Percentiles rank a stretch among this genome's conserved stretches.
Evolutionary conservation across 30 jellyfish, hydroid and myxozoan species (phyloP).

Genomic region (Aurelia coerulea): DNA sequence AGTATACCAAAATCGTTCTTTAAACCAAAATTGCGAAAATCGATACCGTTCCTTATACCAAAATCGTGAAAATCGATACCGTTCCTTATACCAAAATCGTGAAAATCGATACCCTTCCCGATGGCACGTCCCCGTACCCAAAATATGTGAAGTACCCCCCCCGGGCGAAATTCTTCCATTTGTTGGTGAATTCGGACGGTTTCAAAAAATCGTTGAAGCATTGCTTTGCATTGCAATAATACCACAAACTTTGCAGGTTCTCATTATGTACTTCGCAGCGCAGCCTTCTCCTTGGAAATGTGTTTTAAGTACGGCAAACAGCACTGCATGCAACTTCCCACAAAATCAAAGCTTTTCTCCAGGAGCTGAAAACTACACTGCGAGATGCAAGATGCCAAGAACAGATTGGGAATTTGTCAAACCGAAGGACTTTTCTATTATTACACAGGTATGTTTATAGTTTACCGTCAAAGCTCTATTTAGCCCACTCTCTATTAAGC

Average conservation of each 20-base stretch:
- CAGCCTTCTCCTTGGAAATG: slow-evolving; percentile 81
- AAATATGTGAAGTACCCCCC: too few relatives aligned
- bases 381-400: slow-evolving; percentile 68
- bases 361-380: slow-evolving; percentile 14
- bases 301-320: slow-evolving; percentile 36
- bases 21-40: too few relatives aligned
- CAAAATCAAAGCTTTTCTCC: slow-evolving; percentile 38
- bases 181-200: slow-evolving; percentile 81
- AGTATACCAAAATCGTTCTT: too few relatives aligned
- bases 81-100: too few relatives aligned
- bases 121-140: too few relatives aligned
- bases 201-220: slow-evolving; percentile 56
- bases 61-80: too few relatives aligned
- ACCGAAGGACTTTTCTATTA: slow-evolving; percentile 68
- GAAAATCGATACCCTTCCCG: too few relatives aligned
- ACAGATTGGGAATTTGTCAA: slow-evolving; percentile 78
- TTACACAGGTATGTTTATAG: slow-evolving; percentile 66
- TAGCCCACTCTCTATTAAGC: too few relatives aligned
- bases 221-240: slow-evolving; percentile 56
- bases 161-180: slow-evolving; percentile 49
- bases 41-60: too few relatives aligned
- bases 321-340: slow-evolving; percentile 55
- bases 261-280: slow-evolving; percentile 86
- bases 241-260: slow-evolving; percentile 70
- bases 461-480: too few relatives aligned